These are phyloP conservation scores for Ovibos moschatus DNA, from an alignment of 2,113 vertebrate species.

Conservation along the genomic window DNA sequence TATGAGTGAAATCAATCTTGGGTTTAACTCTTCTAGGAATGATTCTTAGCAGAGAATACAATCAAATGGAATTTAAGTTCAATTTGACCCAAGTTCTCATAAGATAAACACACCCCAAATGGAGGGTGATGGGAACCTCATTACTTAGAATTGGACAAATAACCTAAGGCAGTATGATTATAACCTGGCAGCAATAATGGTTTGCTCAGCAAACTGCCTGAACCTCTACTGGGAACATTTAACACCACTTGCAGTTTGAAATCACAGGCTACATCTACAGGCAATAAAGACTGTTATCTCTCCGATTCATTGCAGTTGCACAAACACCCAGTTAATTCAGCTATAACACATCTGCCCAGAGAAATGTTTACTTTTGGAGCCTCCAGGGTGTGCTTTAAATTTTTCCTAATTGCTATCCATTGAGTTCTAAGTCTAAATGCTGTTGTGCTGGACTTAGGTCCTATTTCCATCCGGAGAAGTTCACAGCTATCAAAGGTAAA, in stretches of 20 bases:
- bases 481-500: not conserved
- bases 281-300: conserved; percentile 79
- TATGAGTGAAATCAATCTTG: conserved; percentile 66
- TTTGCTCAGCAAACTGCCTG: conserved; percentile 73
- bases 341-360: conserved; percentile 79
- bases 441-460: conserved; percentile 23
- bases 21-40: conserved; percentile 64
- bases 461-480: not conserved
- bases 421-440: conserved; percentile 46
- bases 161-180: conserved; percentile 58
- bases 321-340: conserved; percentile 79
- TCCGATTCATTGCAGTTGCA: conserved; percentile 79
- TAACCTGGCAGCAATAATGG: conserved; percentile 65
- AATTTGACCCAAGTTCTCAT: conserved; percentile 75
- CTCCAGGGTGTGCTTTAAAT: conserved; percentile 71
- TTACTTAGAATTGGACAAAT: conserved; percentile 78
- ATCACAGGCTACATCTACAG: conserved; percentile 80
- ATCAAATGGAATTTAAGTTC: conserved; percentile 78
- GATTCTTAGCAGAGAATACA: conserved; percentile 63
- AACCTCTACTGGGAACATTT: conserved; percentile 69
- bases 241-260: conserved; percentile 77
- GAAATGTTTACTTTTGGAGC: conserved; percentile 79
- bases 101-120: conserved; percentile 70
- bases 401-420: conserved; percentile 61
- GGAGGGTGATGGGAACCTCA: conserved; percentile 73